Percentiles rank a stretch among this genome's conserved stretches.
phyloP scores from a whole-genome alignment of 2,797 vertebrate species.

The Erithacus rubecula region DNA sequence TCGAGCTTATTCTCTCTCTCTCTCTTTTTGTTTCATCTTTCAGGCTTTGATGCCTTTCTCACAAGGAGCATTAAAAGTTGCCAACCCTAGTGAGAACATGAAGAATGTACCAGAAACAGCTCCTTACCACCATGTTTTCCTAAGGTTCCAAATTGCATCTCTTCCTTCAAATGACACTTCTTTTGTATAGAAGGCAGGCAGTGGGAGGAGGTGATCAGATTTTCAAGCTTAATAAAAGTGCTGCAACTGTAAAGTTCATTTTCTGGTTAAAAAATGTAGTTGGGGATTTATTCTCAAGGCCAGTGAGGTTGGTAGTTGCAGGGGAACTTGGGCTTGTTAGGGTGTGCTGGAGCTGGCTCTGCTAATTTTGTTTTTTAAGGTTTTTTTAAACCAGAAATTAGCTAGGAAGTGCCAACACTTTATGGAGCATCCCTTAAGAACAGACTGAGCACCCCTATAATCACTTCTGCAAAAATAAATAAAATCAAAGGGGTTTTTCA shows the following conservation, averaged over 20 bases:
- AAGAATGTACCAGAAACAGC: neutral
- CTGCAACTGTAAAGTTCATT: neutral
- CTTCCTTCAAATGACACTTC: neutral
- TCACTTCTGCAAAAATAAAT: neutral
- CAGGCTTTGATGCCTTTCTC: neutral
- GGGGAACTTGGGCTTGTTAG: neutral
- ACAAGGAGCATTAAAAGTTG: neutral
- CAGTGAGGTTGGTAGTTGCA: neutral
- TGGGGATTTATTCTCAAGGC: neutral
- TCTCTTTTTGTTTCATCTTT: neutral
- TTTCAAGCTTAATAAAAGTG: neutral
- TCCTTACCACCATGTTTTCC: neutral
- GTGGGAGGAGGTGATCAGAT: neutral
- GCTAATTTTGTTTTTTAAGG: accelerated
- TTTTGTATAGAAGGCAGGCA: neutral
- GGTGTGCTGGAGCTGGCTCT: neutral
- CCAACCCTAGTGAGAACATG: neutral
- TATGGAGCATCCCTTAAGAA: neutral
- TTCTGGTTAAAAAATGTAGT: neutral
- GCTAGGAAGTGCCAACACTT: neutral
- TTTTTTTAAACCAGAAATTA: neutral
- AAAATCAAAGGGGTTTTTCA: neutral
- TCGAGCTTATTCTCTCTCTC: neutral
- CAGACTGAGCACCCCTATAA: neutral
- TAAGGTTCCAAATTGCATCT: neutral